Base-by-base conservation (phyloP, 2,797 vertebrate species). In the Chiroxiphia lanceolata region DNA sequence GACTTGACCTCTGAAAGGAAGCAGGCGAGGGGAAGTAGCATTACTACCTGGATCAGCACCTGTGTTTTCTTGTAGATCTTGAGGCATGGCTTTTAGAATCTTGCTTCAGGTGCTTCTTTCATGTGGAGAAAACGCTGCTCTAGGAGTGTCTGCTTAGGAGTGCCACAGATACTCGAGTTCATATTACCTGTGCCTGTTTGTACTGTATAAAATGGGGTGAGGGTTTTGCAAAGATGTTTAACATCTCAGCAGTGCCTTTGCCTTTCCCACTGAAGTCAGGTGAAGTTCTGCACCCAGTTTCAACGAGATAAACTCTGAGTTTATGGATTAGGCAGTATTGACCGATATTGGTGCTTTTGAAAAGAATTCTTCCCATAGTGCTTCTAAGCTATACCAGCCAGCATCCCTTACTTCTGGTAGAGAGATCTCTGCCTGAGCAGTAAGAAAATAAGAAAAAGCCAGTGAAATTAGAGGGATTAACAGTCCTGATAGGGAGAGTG, bases 61-160 rank as follows among this genome's bases (percentile, higher is more conserved):
- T 96, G 80, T 45, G 92, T 76, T 93, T 97, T 78, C 74, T 81
- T 92, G 74, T 96, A 89, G 69, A 83, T 94, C 77, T 75, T 65
- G 34, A 53, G 14, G 8, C 33, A 34, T 1, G 3, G 7, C 54
- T 90, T 76, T 63, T 40, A 82, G 29, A 29, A 33, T 70, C 20
- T 78, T 6, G 4, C 61, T 87, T 71, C 13, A 20, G 25, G 15
- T 56, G 29, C 71, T 86, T n/a, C 21, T 85, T 84, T 91, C 34
- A 6, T 33, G 20, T 11, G 25, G n/a, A 31, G 74, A 74, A 76
- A 65, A n/a, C 10, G 26, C 1, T 88, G 42, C 26, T 40, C 5
- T 7, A 36, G 34, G 54, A 83, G 17, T 61, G 31, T 38, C 11
- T 88, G 42, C 26, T 36, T 6, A 34, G 33, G 44, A 83, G 20